Evolutionary conservation across 1,140 invertebrate species (phyloP), one percentile per base, ranked within the genome.

Genomic region (Drosophila malerkotliana): DNA sequence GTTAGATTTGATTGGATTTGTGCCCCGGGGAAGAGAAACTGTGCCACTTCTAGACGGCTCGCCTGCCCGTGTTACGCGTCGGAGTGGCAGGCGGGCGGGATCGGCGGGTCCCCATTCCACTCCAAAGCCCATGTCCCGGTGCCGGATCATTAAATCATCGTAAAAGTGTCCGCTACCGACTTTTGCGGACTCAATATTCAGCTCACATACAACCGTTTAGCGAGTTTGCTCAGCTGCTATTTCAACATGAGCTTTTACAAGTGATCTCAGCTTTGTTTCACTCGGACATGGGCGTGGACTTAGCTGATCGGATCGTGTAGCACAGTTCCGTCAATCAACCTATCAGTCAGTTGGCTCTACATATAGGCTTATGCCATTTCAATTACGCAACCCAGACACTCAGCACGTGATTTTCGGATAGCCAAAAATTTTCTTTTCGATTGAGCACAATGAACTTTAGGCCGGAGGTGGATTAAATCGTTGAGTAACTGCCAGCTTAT

Each of bases 301-400:
- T 58, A 55, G 28, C 61, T 49, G 61, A 66, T 64, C 28, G 28
- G 47, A 53, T 67, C 61, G 74, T 71, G 60, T 87, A 87, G 82
- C 82, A 87, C 82, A 87, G 78, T 81, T 85, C 82, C 82, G 82
- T 85, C 82, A 85, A 87, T 84, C 76, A 84, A 66, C 51, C 34
- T 52, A 64, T 69, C 71, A 58, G 39, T 66, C 58, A 62, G 45
- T 81, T 51, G 54, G 51, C 34, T 57, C 41, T 10, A 45, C 37
- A 39, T 34, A 47, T 47, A 47, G 41, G n/a, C 2, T 14, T 47
- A 56, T 62, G 47, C 68, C 61, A 44, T 54, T 75, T 66, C 34
- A 37, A 66, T 85, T 84, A 68, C 68, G 61, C 54, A 85, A 85
- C 26, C 45, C 26, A 56, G 58, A 58, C 66, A 32, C 41, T 21